Conservation (phyloP, 2,888 invertebrate species). For the Sympetrum striolatum region DNA sequence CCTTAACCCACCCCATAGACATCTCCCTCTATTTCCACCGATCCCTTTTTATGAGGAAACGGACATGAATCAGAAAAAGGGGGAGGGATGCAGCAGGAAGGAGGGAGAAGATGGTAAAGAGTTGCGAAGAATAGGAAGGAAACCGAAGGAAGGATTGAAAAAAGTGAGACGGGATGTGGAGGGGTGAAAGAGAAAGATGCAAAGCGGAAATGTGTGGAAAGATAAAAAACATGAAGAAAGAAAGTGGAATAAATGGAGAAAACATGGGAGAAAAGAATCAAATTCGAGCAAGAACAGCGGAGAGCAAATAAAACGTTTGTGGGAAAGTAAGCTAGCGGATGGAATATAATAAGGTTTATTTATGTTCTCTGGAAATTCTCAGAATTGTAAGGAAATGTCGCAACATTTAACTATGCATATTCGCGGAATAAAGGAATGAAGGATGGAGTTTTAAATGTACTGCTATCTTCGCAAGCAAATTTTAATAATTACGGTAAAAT, state of each 20-base stretch:
- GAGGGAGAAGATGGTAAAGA: background rate
- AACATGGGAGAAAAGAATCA: background rate
- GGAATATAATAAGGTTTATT: background rate
- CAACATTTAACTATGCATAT: no score
- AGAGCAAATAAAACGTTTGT: background rate
- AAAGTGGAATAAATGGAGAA: background rate
- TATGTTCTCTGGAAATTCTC: no score
- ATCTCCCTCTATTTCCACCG: background rate
- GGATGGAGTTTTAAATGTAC: no score
- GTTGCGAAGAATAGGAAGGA: background rate
- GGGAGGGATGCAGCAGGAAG: background rate
- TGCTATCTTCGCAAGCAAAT: no score
- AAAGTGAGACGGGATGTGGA: background rate
- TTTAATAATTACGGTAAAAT: no score
- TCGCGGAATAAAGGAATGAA: no score
- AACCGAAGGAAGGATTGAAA: background rate
- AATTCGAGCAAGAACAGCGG: background rate
- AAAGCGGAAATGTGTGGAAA: background rate
- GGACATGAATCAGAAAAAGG: slow-evolving; percentile 25
- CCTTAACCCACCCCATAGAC: background rate
- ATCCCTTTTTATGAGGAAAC: slow-evolving; percentile 40
- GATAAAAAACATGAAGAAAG: background rate
- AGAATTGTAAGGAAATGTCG: no score
- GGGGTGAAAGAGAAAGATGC: background rate
- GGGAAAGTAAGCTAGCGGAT: background rate